A percentile compares a stretch with the other conserved stretches of the same genome.
phyloP scores from a whole-genome alignment of 2,888 invertebrate genomes.

The Acleris laterana region DNA sequence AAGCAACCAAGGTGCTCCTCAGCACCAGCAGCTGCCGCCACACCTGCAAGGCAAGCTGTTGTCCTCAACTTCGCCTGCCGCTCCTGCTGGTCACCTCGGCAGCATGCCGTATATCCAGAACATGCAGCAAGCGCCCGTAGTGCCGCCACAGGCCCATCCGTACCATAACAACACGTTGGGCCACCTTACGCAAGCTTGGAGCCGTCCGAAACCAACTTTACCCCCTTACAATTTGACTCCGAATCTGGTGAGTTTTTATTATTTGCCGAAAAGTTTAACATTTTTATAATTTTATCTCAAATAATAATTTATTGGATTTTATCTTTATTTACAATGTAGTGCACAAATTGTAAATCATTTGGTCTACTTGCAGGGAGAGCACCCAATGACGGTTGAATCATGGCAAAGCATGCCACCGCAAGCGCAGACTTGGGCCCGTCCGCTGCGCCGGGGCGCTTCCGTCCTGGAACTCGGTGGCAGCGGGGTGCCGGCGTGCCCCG shows the following conservation, averaged over 20 bases:
- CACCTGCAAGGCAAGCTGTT: slow-evolving; percentile 58
- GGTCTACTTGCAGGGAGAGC: slow-evolving; percentile 25
- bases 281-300: too few relatives aligned
- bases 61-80: slow-evolving; percentile 42
- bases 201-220: slow-evolving; percentile 62
- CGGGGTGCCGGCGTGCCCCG: slow-evolving; percentile 42
- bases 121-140: slow-evolving; percentile 52
- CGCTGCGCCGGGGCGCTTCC: slow-evolving; percentile 72
- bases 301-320: too few relatives aligned
- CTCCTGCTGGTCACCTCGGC: slow-evolving; percentile 56
- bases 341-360: background rate
- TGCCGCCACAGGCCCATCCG: slow-evolving; percentile 51
- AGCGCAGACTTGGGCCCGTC: slow-evolving; percentile 64
- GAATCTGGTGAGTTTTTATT: slow-evolving; percentile 56
- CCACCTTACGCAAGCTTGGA: slow-evolving; percentile 63
- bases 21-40: slow-evolving; percentile 51
- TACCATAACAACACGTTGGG: slow-evolving; percentile 56
- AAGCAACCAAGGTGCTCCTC: slow-evolving; percentile 49
- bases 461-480: slow-evolving; percentile 71
- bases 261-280: background rate
- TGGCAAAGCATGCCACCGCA: slow-evolving; percentile 59
- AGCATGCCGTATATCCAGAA: slow-evolving; percentile 71
- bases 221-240: slow-evolving; percentile 65
- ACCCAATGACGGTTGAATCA: slow-evolving; percentile 52
- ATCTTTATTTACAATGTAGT: background rate